These are phyloP conservation scores for Apostichopus californicus DNA, from an alignment of 35 echinoderm and acorn worm genomes.

Conservation along the genomic window DNA sequence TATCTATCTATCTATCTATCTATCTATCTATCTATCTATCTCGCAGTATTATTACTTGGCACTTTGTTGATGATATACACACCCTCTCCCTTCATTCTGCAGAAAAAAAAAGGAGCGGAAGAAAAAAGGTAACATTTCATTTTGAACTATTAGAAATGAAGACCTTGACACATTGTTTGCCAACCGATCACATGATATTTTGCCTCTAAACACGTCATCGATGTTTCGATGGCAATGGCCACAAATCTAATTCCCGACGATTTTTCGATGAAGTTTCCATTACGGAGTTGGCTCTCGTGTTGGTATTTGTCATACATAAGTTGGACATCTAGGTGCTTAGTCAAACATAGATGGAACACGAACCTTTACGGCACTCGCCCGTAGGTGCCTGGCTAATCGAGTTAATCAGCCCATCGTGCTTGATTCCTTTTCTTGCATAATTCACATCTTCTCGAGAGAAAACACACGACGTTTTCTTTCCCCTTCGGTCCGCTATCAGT, in stretches of 20 bases:
- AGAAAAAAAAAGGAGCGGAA: no score
- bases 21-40: no score
- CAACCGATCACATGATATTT: slow-evolving; percentile 33
- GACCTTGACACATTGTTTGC: background rate
- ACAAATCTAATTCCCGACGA: slow-evolving; percentile 51
- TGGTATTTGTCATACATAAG: slow-evolving; percentile 57
- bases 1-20: no score
- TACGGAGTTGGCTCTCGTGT: slow-evolving; percentile 37
- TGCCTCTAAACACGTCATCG: slow-evolving; percentile 29
- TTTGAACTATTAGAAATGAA: background rate
- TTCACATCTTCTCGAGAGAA: slow-evolving; percentile 48
- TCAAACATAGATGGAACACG: slow-evolving; percentile 57
- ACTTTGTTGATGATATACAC: no score
- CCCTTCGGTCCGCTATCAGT: slow-evolving; percentile 43
- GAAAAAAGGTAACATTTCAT: background rate
- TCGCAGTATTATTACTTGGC: no score
- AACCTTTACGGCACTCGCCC: slow-evolving; percentile 38
- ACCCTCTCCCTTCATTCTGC: no score
- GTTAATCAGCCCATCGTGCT: slow-evolving; percentile 30
- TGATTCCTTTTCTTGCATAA: slow-evolving; percentile 37
- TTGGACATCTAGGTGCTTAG: slow-evolving; percentile 53
- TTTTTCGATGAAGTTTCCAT: slow-evolving; percentile 49
- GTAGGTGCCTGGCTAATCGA: slow-evolving; percentile 45
- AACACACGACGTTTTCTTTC: slow-evolving; percentile 52
- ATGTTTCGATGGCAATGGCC: slow-evolving; percentile 41